These are phyloP conservation scores for Microcebus lehilahytsara DNA, from an alignment of 2,113 vertebrate genomes.

Conservation along the genomic window DNA sequence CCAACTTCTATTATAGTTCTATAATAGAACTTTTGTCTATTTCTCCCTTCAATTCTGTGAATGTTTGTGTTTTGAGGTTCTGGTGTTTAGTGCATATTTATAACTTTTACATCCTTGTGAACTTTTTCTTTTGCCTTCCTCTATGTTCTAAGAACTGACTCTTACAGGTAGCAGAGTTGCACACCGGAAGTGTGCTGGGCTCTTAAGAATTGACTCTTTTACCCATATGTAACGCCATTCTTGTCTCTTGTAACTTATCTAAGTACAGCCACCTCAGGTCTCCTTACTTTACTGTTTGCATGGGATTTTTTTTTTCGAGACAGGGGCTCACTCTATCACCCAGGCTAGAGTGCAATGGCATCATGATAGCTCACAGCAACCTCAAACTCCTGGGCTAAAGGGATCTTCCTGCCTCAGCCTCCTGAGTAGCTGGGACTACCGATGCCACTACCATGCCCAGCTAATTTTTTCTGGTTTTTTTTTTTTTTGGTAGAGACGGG, in stretches of 20 bases:
- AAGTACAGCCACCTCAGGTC: not conserved
- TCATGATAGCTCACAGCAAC: not conserved
- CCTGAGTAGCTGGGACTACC: too few species aligned
- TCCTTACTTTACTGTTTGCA: too few species aligned
- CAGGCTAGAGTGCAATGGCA: not conserved
- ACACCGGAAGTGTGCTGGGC: too few species aligned
- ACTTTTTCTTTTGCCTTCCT: too few species aligned
- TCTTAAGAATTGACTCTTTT: not conserved
- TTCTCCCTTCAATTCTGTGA: not conserved
- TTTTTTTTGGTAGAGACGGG: too few species aligned
- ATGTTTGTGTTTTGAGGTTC: accelerated
- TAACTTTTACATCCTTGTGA: accelerated
- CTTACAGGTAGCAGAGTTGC: too few species aligned
- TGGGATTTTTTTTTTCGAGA: not conserved
- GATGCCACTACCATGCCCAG: too few species aligned
- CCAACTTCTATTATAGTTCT: accelerated
- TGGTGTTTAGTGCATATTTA: accelerated
- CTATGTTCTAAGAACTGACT: too few species aligned
- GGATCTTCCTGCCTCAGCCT: too few species aligned
- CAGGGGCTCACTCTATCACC: not conserved
- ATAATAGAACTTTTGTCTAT: accelerated
- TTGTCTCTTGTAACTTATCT: not conserved
- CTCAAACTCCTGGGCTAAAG: too few species aligned
- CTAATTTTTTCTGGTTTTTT: too few species aligned
- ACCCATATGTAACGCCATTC: accelerated